Evolutionary conservation across 2,888 invertebrate species (phyloP), one percentile per base, ranked within the genome.

Genomic region (Latrodectus hesperus): DNA sequence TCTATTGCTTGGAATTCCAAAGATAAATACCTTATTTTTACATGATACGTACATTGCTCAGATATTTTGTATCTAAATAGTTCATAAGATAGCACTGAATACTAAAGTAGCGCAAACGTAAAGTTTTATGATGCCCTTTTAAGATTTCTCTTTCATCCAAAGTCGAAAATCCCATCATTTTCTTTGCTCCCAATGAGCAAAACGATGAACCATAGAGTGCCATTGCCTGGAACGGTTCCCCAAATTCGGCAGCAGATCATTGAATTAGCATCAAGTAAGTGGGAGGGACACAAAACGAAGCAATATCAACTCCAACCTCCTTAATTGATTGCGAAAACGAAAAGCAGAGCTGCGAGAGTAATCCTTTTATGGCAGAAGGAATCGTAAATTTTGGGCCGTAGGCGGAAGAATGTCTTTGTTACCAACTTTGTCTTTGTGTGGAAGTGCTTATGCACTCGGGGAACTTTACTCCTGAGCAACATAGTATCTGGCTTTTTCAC

Each of bases 241-340:
- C 22, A 22, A 22, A 22, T 22, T 22, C 22, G 22, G 38, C 38
- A 38, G 38, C 38, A 38, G 38, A 38, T 12, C 60, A 60, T 16
- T 60, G 6, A 60, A 60, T 60, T 12, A 60, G n/a, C 60, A 60
- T 60, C 60, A 60, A 60, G n/a, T n/a, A 10, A 60, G n/a, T 60
- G 60, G n/a, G 60, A n/a, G 38, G 38, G 38, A 38, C 38, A 38
- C 38, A 38, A 38, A 38, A 38, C 38, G 67, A 53, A 26, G 65
- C 22, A 67, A 81, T 75, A 75, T 82, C 74, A 82, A 70, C 67
- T 72, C 53, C 55, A 74, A 81, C 12, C 75, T 75, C 55, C 74
- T 74, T 82, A 82, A 82, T 82, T 82, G 82, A 82, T 82, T 82
- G 67, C 75, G 75, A 75, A 82, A 82, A 82, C 74, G 82, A 82